Evolutionary conservation across 2,888 invertebrate species (phyloP), one percentile per base, ranked within the genome.

Genomic region (Drosophila yooni): DNA sequence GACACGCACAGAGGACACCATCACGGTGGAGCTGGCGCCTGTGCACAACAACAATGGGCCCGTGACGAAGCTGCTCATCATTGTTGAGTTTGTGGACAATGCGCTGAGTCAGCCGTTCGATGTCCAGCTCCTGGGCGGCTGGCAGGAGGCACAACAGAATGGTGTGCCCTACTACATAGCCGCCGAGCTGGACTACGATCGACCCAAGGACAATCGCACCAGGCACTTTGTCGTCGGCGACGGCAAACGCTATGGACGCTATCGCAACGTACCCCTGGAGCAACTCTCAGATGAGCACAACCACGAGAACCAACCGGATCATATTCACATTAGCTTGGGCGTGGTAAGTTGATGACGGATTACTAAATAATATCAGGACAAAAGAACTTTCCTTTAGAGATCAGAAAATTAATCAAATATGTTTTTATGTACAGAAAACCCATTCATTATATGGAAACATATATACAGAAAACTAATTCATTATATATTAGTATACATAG

Each of bases 81-180:
- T 97, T 48, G 95, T 96, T 0, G 94, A 95, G 48, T 87, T 87
- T 46, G 95, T 97, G 0, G 95, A 96, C 34, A 95, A 96, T 79
- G 95, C 95, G 61, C 94, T 95, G 63, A 94, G 94, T 78, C 95
- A 95, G 92, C 95, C 94, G 27, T 96, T 95, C 88, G 95, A 95
- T 76, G 94, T 93, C 64, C 94, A 95, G 40, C 94, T 94, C 60
- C 94, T 96, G 21, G 94, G 94, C n/a, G 95, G 95, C 88, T 96
- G 95, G 93, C 93, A 95, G 66, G 94, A 95, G 83, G 96, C 98
- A 0, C 93, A 94, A 60, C 94, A 95, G 50, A 95, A 96, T 72
- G 96, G 96, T 0, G 92, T 96, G 6, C 95, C 96, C 3, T 98
- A 97, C 91, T 98, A 98, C 90, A 96, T 98, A 36, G 95, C 97